Evolutionary conservation across 2,113 vertebrate genomes (phyloP).

Genomic region (Cavia aperea): DNA sequence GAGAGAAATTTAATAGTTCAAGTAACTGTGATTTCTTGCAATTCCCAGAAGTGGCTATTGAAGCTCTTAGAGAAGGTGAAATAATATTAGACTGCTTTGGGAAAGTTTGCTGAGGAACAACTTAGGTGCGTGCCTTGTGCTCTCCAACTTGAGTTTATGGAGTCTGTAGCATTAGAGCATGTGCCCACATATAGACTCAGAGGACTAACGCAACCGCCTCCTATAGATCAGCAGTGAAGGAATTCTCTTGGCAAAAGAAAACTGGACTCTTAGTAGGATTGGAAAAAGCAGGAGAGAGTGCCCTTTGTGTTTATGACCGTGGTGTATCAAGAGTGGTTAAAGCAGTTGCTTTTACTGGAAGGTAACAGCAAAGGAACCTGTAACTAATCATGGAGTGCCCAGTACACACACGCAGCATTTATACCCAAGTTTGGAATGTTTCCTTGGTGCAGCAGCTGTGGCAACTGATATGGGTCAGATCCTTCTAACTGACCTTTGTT

Average conservation of each 20-base stretch:
- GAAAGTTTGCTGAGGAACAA: conserved; percentile 76
- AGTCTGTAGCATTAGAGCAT: conserved; percentile 83
- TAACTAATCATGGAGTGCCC: not conserved
- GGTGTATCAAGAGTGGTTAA: conserved; percentile 91
- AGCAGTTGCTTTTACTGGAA: conserved; percentile 90
- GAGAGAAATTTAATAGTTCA: not conserved
- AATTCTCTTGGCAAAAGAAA: conserved; percentile 93
- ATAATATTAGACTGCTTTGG: not conserved
- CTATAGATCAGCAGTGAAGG: conserved; percentile 82
- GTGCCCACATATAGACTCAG: conserved; percentile 89
- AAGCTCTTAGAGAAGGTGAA: not conserved
- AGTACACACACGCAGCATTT: not conserved
- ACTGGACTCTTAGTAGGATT: conserved; percentile 88
- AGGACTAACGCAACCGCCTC: conserved; percentile 80
- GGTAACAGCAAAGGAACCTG: conserved; percentile 70
- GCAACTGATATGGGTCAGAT: not conserved
- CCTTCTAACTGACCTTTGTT: not conserved
- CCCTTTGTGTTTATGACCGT: conserved; percentile 94
- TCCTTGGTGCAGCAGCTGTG: not conserved
- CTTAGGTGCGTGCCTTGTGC: conserved; percentile 88
- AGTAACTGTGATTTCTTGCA: not conserved
- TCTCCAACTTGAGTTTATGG: conserved; percentile 90
- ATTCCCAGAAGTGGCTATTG: not conserved
- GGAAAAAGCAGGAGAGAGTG: conserved; percentile 87
- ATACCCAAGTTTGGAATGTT: not conserved